Conservation (phyloP, 2,797 vertebrate species). For the Phalanger gymnotis region DNA sequence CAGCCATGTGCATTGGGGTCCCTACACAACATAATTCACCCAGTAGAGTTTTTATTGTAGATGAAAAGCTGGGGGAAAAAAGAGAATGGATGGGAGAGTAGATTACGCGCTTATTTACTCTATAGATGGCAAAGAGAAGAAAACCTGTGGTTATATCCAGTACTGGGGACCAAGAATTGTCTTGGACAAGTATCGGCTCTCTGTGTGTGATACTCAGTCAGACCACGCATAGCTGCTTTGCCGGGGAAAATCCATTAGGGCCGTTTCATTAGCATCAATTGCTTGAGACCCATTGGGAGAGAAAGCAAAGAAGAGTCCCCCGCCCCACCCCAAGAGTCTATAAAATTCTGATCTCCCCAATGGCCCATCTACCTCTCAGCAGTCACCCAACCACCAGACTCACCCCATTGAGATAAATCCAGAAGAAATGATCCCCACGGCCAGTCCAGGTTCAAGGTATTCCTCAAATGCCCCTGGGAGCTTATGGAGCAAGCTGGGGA, state of each 20-base stretch:
- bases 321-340: neutral
- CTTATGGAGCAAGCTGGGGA: constrained; percentile 2
- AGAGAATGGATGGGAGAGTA: neutral
- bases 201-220: constrained; percentile 40
- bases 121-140: constrained; percentile 1
- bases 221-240: constrained; percentile 39
- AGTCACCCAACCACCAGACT: constrained; percentile 42
- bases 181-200: neutral
- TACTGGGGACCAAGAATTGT: constrained; percentile 33
- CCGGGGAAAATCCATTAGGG: neutral
- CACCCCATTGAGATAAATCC: constrained; percentile 59
- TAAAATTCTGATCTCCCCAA: constrained; percentile 53
- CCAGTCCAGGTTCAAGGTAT: constrained; percentile 42
- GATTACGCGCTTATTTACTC: constrained; percentile 41
- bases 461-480: constrained; percentile 12
- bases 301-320: constrained; percentile 22
- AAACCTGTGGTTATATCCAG: constrained; percentile 10
- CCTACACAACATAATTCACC: neutral
- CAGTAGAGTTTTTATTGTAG: constrained; percentile 18
- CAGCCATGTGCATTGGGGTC: constrained; percentile 24
- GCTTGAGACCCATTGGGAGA: constrained; percentile 23
- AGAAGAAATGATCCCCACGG: constrained; percentile 48
- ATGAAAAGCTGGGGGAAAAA: constrained; percentile 15
- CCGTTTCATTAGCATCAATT: constrained; percentile 55
- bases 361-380: constrained; percentile 42